Evolutionary conservation across 2,888 invertebrate species (phyloP), one percentile per base, ranked within the genome.

Genomic region (Sarcophaga caerulescens): DNA sequence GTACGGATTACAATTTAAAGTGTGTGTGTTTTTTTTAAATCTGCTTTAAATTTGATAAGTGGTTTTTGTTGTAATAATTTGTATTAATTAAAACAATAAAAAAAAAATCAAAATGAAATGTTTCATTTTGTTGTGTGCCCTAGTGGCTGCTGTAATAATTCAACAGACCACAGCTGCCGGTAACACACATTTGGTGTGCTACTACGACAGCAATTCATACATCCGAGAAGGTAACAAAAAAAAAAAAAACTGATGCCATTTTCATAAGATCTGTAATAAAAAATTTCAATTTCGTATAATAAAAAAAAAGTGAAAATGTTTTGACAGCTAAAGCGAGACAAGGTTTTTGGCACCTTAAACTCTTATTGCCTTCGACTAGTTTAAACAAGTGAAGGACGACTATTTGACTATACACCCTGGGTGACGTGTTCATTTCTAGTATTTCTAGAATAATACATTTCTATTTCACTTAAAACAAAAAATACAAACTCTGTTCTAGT

Each of bases 131-230:
- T 84, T 91, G 62, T 88, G 90, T 68, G 69, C 91, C 14, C 76
- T 91, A 68, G 88, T 92, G 86, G 90, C 89, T 81, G 89, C 89
- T 5, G 47, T 90, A 86, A 89, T 89, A 76, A 84, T 90, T 45
- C 88, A 88, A 23, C 89, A 90, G 17, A 89, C 89, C 68, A 87
- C 88, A 35, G 89, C 88, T 47, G 89, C 81, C 21, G 88, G 89
- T 62, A 85, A 82, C 11, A 77, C 89, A 5, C 90, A 91, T 80
- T 69, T 91, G 80, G 81, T 92, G 10, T 93, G 93, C 83, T 91
- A 91, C 80, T 93, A 92, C 83, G 92, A 93, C 87, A 91, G 92
- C 75, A 86, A 77, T 79, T 92, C 92, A 85, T 91, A 89, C 71
- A 88, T 89, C 8, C 91, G 93, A 52, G 92, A 92, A 90, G 93